Percentiles rank a stretch among this genome's conserved stretches.
phyloP scores from a whole-genome alignment of 2,888 invertebrate species.

The Phengaris arion region DNA sequence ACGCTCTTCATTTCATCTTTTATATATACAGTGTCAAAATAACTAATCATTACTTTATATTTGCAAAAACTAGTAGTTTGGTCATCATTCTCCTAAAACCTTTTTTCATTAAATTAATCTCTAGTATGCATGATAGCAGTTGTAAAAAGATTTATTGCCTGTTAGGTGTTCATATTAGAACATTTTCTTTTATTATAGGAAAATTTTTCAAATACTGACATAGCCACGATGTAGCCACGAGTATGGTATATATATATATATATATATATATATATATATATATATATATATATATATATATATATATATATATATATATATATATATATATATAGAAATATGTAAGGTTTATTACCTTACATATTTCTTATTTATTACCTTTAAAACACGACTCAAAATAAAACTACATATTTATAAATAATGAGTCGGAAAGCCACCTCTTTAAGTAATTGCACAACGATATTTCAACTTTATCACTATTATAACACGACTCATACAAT shows the following conservation, averaged over 20 bases:
- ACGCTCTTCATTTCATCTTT: neutral
- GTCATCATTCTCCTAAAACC: neutral
- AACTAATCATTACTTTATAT: neutral
- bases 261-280: no score
- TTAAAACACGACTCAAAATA: neutral
- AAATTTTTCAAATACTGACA: neutral
- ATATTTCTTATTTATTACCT: no score
- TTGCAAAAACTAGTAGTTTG: neutral
- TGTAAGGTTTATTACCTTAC: no score
- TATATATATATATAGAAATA: no score
- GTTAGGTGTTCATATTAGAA: no score
- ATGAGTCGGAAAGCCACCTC: neutral
- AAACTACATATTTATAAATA: no score
- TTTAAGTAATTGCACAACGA: neutral
- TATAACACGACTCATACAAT: neutral
- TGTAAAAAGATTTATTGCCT: no score
- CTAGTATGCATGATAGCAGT: neutral
- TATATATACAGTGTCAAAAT: neutral
- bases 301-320: no score
- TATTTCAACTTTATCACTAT: neutral
- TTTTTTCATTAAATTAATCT: neutral
- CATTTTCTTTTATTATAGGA: neutral
- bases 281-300: no score
- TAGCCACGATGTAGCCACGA: neutral
- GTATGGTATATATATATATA: no score